A percentile compares a stretch with the other conserved stretches of the same genome.
phyloP scores from a whole-genome alignment of 2,113 vertebrate genomes.

The Felis catus region DNA sequence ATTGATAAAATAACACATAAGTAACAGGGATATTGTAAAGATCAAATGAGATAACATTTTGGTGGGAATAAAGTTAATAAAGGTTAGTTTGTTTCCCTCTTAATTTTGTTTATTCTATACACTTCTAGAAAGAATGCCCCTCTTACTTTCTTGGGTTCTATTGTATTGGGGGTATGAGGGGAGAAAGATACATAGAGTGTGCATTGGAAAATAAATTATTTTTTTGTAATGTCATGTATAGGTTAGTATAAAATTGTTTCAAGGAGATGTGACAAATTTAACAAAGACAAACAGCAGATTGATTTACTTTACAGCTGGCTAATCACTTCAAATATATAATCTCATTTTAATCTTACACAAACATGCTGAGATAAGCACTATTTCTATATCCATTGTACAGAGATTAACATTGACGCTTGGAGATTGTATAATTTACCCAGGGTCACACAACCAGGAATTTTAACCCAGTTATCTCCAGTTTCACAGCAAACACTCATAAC shows the following conservation, averaged over 20 bases:
- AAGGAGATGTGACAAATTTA: not conserved
- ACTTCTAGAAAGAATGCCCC: not conserved
- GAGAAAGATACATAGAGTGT: not conserved
- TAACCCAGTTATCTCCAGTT: not conserved
- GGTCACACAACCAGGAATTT: not conserved
- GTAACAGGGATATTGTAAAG: not conserved
- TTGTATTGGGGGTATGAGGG: not conserved
- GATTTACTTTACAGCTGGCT: not conserved
- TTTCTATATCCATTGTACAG: not conserved
- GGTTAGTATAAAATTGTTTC: not conserved
- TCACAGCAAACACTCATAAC: not conserved
- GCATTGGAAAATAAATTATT: not conserved
- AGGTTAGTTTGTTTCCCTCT: not conserved
- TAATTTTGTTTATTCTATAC: not conserved
- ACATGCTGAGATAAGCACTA: not conserved
- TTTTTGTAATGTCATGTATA: not conserved
- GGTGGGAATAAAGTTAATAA: not conserved
- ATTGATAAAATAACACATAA: not conserved
- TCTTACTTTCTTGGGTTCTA: not conserved
- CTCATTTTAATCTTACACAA: not conserved
- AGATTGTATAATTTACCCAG: not conserved
- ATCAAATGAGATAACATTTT: not conserved
- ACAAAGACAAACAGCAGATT: not conserved
- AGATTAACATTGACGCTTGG: not conserved
- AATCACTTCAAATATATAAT: not conserved